A percentile compares a stretch with the other conserved stretches of the same genome.
Conservation (phyloP, 2,888 invertebrate species). For the Aelia acuminata region DNA sequence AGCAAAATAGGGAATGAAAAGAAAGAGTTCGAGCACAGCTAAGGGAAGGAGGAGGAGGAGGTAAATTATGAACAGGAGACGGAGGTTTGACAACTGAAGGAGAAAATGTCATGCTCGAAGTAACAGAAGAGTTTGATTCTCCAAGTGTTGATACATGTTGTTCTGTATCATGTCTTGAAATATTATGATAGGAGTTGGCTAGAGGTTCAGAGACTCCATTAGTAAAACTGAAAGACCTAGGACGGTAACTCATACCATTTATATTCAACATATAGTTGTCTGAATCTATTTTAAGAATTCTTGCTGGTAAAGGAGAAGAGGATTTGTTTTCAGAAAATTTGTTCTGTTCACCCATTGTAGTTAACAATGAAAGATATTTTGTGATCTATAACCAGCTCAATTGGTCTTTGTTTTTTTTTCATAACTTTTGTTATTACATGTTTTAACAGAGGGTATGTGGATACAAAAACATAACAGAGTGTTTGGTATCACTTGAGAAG, state of each 20-base stretch:
- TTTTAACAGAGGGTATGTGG: background rate
- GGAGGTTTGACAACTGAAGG: conserved; percentile 65
- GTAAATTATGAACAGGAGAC: conserved; percentile 64
- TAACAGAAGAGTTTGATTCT: background rate
- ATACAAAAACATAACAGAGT: background rate
- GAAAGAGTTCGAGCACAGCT: conserved; percentile 71
- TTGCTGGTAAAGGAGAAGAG: conserved; percentile 66
- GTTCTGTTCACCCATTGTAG: conserved; percentile 28
- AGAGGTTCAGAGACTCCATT: conserved; percentile 64
- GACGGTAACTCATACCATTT: conserved; percentile 68
- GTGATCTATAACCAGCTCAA: background rate
- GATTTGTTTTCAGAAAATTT: conserved; percentile 25
- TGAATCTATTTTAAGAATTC: conserved; percentile 70
- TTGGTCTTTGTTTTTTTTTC: conserved; percentile 34
- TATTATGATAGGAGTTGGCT: conserved; percentile 62
- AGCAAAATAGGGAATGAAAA: conserved; percentile 71
- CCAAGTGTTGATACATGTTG: conserved; percentile 61
- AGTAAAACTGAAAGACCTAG: conserved; percentile 67
- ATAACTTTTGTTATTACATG: background rate
- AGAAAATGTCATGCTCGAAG: conserved; percentile 61
- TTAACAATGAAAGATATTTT: background rate
- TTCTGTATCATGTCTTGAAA: conserved; percentile 67
- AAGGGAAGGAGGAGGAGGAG: conserved; percentile 63
- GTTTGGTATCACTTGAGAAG: background rate
- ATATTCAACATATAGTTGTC: conserved; percentile 73